phyloP scores from a whole-genome alignment of 2,113 vertebrate species.

The Lycocorax pyrrhopterus region DNA sequence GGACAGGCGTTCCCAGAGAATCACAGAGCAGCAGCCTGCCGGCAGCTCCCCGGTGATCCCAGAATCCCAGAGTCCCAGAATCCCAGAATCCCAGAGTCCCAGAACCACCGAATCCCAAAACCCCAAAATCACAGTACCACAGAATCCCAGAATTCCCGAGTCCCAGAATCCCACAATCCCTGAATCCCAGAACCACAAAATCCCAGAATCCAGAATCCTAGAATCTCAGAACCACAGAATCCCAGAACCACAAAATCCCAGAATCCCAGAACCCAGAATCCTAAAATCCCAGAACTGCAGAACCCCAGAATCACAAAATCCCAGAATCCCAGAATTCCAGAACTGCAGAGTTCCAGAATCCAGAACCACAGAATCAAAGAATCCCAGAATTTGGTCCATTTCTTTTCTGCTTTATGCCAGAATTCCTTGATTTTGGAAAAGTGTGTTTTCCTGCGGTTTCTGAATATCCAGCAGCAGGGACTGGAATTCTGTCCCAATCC shows the following conservation, averaged over 20 bases:
- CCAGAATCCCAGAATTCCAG: no score
- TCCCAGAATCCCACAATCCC: background rate
- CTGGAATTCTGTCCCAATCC: background rate
- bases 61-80: background rate
- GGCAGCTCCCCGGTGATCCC: background rate
- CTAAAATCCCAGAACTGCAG: rapidly evolving
- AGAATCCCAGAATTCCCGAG: no score
- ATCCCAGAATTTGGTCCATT: background rate
- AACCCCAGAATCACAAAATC: rapidly evolving
- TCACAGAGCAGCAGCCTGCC: background rate
- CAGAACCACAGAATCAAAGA: rapidly evolving
- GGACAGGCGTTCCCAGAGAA: rapidly evolving
- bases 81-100: no score
- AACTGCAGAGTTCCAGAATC: rapidly evolving
- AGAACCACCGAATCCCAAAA: background rate
- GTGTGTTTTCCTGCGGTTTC: rapidly evolving
- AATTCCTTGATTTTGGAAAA: background rate
- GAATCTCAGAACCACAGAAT: rapidly evolving
- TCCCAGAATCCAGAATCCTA: background rate
- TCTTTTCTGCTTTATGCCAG: no score
- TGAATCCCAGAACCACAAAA: no score
- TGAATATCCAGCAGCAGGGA: background rate
- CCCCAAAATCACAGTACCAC: rapidly evolving
- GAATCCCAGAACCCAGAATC: rapidly evolving
- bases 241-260: background rate